Base-by-base conservation (phyloP, 2,113 vertebrate genomes). In the Hyperopisus bebe region DNA sequence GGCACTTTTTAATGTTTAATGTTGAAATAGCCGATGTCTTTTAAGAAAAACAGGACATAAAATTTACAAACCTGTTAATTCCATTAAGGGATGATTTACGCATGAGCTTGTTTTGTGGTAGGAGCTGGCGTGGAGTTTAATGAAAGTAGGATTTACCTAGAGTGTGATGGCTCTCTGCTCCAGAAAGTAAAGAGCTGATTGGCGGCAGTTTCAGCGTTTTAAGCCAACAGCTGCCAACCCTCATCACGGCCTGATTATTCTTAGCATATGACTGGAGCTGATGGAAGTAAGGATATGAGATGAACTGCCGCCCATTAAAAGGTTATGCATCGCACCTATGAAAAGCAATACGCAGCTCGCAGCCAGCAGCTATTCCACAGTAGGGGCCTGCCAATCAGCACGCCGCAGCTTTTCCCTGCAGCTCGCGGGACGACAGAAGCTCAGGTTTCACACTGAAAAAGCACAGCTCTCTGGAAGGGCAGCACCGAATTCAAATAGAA, bases 241-340 rank as follows among this genome's bases (percentile, higher is more conserved):
- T 13, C 82, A 87, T 51, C 89, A 88, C 55, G 90, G 89, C 47
- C 77, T 46, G 89, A 92, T 96, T 97, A 93, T 96, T 96, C 91
- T 96, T 93, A 94, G 94, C 89, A 84, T 89, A 46, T 87, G 93
- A 92, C 91, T 90, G 92, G 93, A 92, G 90, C 94, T 93, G 94
- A 42, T 66, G 46, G 90, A 91, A 92, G 89, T 92, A 93, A 86
- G 90, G 50, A 0, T 92, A 90, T 93, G 94, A 95, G 94, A 93
- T 95, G 94, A 96, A 94, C 94, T 92, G 91, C 94, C 93, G 93
- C 92, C 93, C 92, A 94, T 94, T 94, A 91, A 90, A 94, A 93
- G 92, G 91, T 95, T 95, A 93, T 95, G 94, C 96, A 94, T 95
- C 96, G 94, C 92, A 90, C 91, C 83, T 94, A 91, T 0, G 93